Evolutionary conservation across 2,113 vertebrate genomes (phyloP), one percentile per base, ranked within the genome.

Genomic region (Prionailurus bengalensis): DNA sequence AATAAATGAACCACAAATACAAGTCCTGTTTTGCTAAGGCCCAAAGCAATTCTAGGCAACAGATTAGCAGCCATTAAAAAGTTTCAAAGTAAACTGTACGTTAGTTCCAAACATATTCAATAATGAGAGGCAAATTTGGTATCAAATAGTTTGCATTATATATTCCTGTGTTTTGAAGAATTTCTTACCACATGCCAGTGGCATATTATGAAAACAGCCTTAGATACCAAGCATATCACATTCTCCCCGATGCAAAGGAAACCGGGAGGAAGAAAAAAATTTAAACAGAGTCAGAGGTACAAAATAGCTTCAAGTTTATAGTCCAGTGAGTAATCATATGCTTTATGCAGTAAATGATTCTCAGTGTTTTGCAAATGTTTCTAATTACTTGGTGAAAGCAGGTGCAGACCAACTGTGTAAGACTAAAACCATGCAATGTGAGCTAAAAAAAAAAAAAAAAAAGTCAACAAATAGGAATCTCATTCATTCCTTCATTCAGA

Each of bases 51-150:
- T 81, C 45, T 78, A 89, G 79, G 66, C 23, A 89, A 91, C 15
- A 83, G 84, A 82, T 89, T 78, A 90, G 29, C 48, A 91, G 48
- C n/a, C 51, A 93, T 65, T 70, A 80, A 53, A 88, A 95, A 94
- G 89, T 14, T 73, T 93, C 65, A 80, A 94, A 93, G 58, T 92
- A 92, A 94, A 61, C 5, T 94, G 5, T 65, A 27, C 48, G 48
- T 58, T 92, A 79, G 14, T 76, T 91, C 11, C 65, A 91, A 93
- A 94, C 17, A 91, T 51, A 94, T 27, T 55, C 27, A 78, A 76
- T 80, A 80, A 1, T 76, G 39, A 95, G 39, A 93, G 51, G 4
- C 36, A 96, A 95, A 95, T 48, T 92, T 92, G 79, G n/a, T 27
- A 74, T 21, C 9, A 78, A 81, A 76, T 71, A 83, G 36, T 58